Percentiles rank a stretch among this genome's conserved stretches.
Evolutionary conservation across 2,888 invertebrate species (phyloP).

Genomic region (Dorcus hopei): DNA sequence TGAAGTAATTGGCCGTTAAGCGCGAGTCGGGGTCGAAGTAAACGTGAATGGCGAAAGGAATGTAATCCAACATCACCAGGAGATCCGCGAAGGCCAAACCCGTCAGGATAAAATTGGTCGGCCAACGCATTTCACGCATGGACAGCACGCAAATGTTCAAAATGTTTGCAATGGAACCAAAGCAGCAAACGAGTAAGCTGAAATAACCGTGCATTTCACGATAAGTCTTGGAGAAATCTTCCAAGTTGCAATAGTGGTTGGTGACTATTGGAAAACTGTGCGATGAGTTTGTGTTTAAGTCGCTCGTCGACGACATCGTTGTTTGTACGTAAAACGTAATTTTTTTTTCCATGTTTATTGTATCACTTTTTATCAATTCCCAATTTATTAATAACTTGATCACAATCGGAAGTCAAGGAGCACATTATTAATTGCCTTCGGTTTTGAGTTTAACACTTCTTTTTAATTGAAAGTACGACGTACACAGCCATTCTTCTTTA

Average conservation of each 20-base stretch:
- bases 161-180: conserved; percentile 88
- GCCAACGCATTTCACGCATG: conserved; percentile 84
- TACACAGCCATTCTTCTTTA: too few species aligned
- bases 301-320: too few species aligned
- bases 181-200: conserved; percentile 80
- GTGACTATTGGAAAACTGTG: too few species aligned
- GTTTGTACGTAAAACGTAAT: too few species aligned
- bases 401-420: too few species aligned
- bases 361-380: too few species aligned
- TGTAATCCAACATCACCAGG: conserved; percentile 92
- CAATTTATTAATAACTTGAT: too few species aligned
- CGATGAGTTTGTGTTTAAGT: too few species aligned
- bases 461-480: too few species aligned
- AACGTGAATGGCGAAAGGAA: conserved; percentile 82
- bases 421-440: too few species aligned
- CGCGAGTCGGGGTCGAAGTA: conserved; percentile 63
- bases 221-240: conserved; percentile 64
- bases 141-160: conserved; percentile 89
- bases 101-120: conserved; percentile 89
- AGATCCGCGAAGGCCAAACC: conserved; percentile 89
- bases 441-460: too few species aligned
- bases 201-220: conserved; percentile 78
- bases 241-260: conserved; percentile 49
- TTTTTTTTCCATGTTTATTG: too few species aligned
- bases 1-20: conserved; percentile 54